Evolutionary conservation across 2,113 vertebrate species (phyloP).

Genomic region (Phoxinus phoxinus): DNA sequence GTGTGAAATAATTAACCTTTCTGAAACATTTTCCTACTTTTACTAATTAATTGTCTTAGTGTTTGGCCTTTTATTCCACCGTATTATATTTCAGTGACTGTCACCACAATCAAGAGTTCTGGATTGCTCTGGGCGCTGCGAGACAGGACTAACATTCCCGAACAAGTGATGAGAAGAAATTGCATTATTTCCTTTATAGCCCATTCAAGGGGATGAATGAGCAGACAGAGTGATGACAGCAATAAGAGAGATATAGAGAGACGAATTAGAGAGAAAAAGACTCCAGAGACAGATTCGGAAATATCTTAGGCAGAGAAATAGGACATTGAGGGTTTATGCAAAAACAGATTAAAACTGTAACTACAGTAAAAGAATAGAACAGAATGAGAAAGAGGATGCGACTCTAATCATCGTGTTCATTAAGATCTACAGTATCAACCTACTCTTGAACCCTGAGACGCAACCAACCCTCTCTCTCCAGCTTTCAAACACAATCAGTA

Average conservation of each 20-base stretch:
- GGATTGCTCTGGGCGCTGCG: background rate
- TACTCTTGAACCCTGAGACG: constrained; percentile 15
- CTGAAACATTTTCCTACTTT: background rate
- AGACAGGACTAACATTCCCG: background rate
- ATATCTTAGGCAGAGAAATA: constrained; percentile 1
- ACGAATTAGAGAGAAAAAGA: constrained; percentile 17
- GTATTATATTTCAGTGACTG: background rate
- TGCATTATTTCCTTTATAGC: background rate
- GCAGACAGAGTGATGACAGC: background rate
- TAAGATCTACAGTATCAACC: constrained; percentile 24
- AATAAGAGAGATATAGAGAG: constrained; percentile 15
- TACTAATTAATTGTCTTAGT: background rate
- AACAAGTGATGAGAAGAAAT: constrained; percentile 31
- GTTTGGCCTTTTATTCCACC: background rate
- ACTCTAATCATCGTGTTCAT: constrained; percentile 9
- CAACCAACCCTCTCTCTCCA: constrained; percentile 8
- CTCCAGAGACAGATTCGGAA: constrained; percentile 13
- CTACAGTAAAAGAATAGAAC: background rate
- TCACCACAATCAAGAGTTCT: constrained; percentile 20
- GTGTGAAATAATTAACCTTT: constrained; percentile 9
- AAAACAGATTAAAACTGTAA: background rate
- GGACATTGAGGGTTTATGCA: background rate
- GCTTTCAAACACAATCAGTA: constrained; percentile 37
- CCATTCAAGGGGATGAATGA: background rate
- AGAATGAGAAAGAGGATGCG: background rate